Percentiles rank a stretch among this genome's conserved stretches.
These are phyloP conservation scores for Hydroisotoma schaefferi DNA, from an alignment of 2,888 invertebrate species.

Conservation along the genomic window DNA sequence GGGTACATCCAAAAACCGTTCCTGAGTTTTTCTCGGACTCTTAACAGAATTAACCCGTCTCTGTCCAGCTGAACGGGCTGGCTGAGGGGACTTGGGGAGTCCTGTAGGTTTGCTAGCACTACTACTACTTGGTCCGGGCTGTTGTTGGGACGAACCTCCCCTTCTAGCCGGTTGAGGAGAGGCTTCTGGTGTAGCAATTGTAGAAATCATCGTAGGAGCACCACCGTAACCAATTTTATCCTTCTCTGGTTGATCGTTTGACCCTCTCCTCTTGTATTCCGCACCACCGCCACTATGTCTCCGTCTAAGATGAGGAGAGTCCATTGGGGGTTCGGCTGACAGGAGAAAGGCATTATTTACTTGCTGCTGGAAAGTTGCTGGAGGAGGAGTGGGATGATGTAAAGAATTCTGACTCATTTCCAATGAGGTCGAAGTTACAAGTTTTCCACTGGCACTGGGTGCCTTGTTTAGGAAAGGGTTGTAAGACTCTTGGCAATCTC, in stretches of 20 bases:
- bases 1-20: conserved; percentile 69
- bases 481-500: conserved; percentile 49
- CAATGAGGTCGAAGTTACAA: conserved; percentile 46
- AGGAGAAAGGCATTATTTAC: conserved; percentile 20
- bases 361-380: conserved; percentile 57
- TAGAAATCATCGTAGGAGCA: conserved; percentile 42
- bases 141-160: conserved; percentile 20
- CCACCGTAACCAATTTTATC: conserved; percentile 31
- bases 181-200: conserved; percentile 57
- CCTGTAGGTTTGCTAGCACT: conserved; percentile 46
- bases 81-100: conserved; percentile 47
- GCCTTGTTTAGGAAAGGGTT: conserved; percentile 50
- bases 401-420: conserved; percentile 46
- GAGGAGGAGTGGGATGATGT: conserved; percentile 43
- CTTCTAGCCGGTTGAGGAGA: conserved; percentile 60
- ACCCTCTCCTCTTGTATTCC: conserved; percentile 41
- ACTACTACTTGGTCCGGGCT: conserved; percentile 7
- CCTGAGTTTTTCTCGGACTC: conserved; percentile 35
- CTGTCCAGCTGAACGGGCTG: conserved; percentile 45
- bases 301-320: conserved; percentile 45
- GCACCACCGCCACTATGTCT: conserved; percentile 44
- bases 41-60: conserved; percentile 47
- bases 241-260: conserved; percentile 38
- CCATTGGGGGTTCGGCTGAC: conserved; percentile 29
- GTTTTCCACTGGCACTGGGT: conserved; percentile 49